These are phyloP conservation scores for Artemia sinica DNA, from an alignment of 2,888 invertebrate species.

Conservation along the genomic window DNA sequence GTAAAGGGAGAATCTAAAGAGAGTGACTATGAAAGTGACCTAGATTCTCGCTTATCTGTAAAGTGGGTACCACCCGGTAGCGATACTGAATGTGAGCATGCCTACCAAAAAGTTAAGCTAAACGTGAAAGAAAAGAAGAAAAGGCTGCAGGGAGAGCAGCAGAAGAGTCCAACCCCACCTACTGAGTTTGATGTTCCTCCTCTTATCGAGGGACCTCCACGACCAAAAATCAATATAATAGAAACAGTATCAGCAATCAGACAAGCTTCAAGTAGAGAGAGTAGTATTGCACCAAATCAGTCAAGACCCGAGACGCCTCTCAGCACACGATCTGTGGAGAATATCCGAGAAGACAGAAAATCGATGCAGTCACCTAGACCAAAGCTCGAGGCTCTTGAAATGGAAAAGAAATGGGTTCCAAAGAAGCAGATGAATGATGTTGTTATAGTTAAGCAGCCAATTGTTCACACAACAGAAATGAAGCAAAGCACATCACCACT, in stretches of 20 bases:
- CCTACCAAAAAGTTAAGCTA: constrained; percentile 37
- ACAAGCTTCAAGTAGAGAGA: not conserved
- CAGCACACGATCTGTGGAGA: constrained; percentile 16
- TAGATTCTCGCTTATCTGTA: constrained; percentile 22
- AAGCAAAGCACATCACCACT: constrained; percentile 32
- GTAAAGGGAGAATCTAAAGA: constrained; percentile 36
- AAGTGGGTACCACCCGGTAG: constrained; percentile 37
- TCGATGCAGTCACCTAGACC: constrained; percentile 20
- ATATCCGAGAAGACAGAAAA: not conserved
- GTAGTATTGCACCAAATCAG: constrained; percentile 28
- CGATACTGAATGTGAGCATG: constrained; percentile 42
- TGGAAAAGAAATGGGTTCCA: constrained; percentile 27
- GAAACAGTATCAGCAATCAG: not conserved
- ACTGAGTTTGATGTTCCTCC: constrained; percentile 38
- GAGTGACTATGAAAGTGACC: constrained; percentile 26
- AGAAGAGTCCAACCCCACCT: constrained; percentile 19
- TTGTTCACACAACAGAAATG: constrained; percentile 26
- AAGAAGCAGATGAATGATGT: constrained; percentile 20
- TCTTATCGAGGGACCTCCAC: constrained; percentile 32
- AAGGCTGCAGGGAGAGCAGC: not conserved
- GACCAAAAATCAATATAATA: constrained; percentile 22
- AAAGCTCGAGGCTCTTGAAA: constrained; percentile 24
- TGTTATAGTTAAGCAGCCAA: constrained; percentile 7
- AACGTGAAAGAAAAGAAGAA: constrained; percentile 17
- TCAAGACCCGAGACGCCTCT: constrained; percentile 20